Percentiles rank a stretch among this genome's conserved stretches.
Conservation (phyloP, 2,113 vertebrate species). For the Synodontis membranacea region DNA sequence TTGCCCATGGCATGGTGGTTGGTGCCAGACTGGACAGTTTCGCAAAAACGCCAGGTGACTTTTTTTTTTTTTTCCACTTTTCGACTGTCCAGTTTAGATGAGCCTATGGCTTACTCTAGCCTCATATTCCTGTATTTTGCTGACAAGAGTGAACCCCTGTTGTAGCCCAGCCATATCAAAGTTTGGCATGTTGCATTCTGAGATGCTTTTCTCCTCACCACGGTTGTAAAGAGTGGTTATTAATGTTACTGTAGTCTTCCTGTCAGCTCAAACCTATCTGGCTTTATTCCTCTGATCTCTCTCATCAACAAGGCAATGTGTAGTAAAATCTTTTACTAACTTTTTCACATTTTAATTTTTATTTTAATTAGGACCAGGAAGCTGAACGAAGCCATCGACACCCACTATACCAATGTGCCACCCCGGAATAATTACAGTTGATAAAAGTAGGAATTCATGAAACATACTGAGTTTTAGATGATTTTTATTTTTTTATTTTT, state of each 20-base stretch:
- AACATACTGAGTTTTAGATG: background rate
- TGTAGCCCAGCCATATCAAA: background rate
- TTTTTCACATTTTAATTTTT: background rate
- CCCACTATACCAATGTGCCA: background rate
- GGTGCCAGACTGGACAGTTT: background rate
- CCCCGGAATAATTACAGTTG: background rate
- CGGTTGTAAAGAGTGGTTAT: background rate
- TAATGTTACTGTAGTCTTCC: background rate
- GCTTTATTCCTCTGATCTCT: too few relatives aligned
- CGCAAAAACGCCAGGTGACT: background rate
- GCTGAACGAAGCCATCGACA: background rate
- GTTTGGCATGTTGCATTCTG: background rate
- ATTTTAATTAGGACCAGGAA: too few relatives aligned
- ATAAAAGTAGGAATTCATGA: background rate
- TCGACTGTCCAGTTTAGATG: too few relatives aligned
- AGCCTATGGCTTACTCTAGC: background rate
- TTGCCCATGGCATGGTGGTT: background rate
- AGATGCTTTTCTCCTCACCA: background rate
- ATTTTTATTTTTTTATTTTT: too few relatives aligned
- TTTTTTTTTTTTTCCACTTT: background rate
- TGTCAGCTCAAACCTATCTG: background rate
- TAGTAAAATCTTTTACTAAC: background rate
- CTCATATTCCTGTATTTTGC: background rate
- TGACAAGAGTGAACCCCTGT: background rate
- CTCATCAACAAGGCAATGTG: background rate